Base-by-base conservation (phyloP, 2,113 vertebrate species). In the Corydoras maculifer region DNA sequence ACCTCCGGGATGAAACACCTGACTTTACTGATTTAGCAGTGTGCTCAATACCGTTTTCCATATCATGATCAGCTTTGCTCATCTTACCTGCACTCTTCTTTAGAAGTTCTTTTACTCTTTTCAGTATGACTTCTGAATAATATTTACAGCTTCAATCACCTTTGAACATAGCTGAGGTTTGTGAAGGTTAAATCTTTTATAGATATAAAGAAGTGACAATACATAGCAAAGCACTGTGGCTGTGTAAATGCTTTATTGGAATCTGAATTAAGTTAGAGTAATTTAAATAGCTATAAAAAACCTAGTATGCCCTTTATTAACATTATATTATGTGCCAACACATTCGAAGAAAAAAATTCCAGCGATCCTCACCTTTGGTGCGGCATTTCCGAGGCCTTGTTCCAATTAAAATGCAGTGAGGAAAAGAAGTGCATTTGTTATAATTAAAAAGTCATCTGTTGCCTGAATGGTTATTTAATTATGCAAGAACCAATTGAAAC, bases 401-500 rank as follows among this genome's bases (percentile, higher is more conserved):
- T 65, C 61, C 70, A 69, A 68, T 78, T 75, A 65, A 72, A 66
- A 58, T 18, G 31, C 18, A 68, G 59, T 43, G 32, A 30, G 32
- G 53, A 54, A 10, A 32, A 48, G 57, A 58, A 59, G 29, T 49
- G 68, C 69, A 73, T 76, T 53, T 62, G 63, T 75, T 68, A 55
- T 74, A 68, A 74, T 68, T 74, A 74, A 74, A 74, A 68, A 62
- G 31, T 74, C 66, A 57, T 68, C 65, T 62, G 51, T 74, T 68
- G 60, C 31, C 58, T 14, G 15, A 15, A 43, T 18, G 31, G 12
- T 68, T 74, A 61, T 74, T 55, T 18, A 62, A 62, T 74, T 74
- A 62, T 57, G 35, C 58, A n/a, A 13, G 14, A n/a, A n/a, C 15
- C 9, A 29, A 73, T 54, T 43, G 58, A 54, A 68, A 74, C 58